Evolutionary conservation across 2,797 vertebrate species (phyloP), one percentile per base, ranked within the genome.

Genomic region (Sebastes hubbsi): DNA sequence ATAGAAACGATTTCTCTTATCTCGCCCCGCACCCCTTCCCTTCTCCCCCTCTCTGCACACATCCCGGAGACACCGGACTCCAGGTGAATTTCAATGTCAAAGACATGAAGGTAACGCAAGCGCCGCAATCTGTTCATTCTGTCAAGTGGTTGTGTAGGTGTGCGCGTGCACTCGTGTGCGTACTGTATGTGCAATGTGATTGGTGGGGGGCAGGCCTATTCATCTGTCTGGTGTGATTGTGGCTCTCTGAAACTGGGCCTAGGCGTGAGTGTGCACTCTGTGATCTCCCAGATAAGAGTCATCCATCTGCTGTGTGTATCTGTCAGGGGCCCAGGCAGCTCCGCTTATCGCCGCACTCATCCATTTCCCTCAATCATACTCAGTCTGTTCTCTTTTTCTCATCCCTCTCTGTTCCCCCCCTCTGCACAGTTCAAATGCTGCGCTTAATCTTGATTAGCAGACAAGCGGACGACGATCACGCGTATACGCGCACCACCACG

Each of bases 281-380:
- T 91, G 94, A 95, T 96, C 92, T 92, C 87, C 89, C 84, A 87
- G 92, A 95, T 95, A 94, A 95, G 92, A 93, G 88, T 92, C 94
- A 94, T 95, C 95, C 94, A 95, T 96, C 95, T 95, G 93, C 90
- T 86, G 85, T 75, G 90, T 92, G 90, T 90, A 78, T 92, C 91
- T 94, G 94, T 95, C 95, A 91, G 89, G 89, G 89, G 79, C 87
- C 88, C 84, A 49, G 89, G 87, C 91, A 81, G 89, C 88, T 72
- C 91, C 77, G 83, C 91, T 94, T 95, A 96, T 95, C 94, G 82
- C 87, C 68, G 87, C 90, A 85, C 87, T 89, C 92, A 92, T 94
- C 93, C 90, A 85, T 93, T 92, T 88, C 91, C 91, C 82, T 91
- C 90, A 75, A 58, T 91, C 90, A 81, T 68, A 62, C 86, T 87